A percentile compares a stretch with the other conserved stretches of the same genome.
Evolutionary conservation across 2,888 invertebrate species (phyloP).

Genomic region (Euplexia lucipara): DNA sequence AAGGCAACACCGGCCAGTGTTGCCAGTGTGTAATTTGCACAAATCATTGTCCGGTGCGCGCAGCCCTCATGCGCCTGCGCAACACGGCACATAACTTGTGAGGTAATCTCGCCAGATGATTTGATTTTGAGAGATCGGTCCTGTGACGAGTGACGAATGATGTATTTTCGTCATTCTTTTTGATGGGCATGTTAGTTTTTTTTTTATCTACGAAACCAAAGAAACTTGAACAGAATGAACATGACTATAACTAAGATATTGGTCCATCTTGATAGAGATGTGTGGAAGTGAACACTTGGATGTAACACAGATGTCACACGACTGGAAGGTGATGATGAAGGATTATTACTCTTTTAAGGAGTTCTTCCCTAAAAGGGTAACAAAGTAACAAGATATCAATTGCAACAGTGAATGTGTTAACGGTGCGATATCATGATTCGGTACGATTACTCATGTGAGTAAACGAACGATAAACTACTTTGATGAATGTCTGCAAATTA

Average conservation of each 20-base stretch:
- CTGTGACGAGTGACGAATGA: background rate
- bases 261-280: too few species aligned
- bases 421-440: slow-evolving; percentile 6
- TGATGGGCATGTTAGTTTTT: too few species aligned
- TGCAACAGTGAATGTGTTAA: slow-evolving; percentile 6
- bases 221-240: too few species aligned
- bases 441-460: slow-evolving; percentile 13
- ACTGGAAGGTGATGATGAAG: background rate
- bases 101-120: slow-evolving; percentile 24
- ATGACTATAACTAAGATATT: too few species aligned
- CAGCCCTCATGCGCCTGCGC: slow-evolving; percentile 44
- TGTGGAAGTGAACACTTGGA: background rate
- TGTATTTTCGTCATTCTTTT: too few species aligned
- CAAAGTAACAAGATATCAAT: background rate
- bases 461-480: slow-evolving; percentile 24
- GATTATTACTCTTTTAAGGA: too few species aligned
- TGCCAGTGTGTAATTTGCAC: slow-evolving; percentile 77
- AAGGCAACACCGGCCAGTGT: slow-evolving; percentile 39
- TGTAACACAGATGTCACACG: too few species aligned
- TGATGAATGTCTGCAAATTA: slow-evolving; percentile 48
- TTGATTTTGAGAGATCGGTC: slow-evolving; percentile 12
- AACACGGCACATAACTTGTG: slow-evolving; percentile 23
- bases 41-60: slow-evolving; percentile 75
- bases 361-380: background rate
- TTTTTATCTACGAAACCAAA: too few species aligned